Evolutionary conservation across 2,888 invertebrate genomes (phyloP).

Genomic region (Helicoverpa assulta): DNA sequence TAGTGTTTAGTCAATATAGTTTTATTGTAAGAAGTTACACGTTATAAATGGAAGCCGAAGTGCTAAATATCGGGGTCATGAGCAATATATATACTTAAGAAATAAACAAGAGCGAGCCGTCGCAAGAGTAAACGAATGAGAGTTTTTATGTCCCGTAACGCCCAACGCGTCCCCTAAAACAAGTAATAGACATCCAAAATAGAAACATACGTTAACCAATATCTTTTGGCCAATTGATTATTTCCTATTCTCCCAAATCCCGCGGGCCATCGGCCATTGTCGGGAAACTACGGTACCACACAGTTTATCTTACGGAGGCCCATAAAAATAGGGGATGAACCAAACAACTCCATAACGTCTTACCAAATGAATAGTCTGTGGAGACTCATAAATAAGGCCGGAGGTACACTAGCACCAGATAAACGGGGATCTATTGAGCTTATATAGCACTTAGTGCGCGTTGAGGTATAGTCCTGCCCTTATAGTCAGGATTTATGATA

Average conservation of each 20-base stretch:
- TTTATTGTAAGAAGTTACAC: too few relatives aligned
- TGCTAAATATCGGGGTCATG: too few relatives aligned
- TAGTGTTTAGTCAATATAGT: too few relatives aligned
- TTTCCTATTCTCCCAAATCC: constrained; percentile 46
- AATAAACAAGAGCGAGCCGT: too few relatives aligned
- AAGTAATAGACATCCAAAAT: constrained; percentile 19
- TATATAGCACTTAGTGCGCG: constrained; percentile 82
- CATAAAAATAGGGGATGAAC: constrained; percentile 76
- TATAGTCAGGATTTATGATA: constrained; percentile 76
- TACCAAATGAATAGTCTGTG: constrained; percentile 81
- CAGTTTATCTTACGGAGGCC: constrained; percentile 69
- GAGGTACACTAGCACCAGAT: constrained; percentile 80
- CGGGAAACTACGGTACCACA: constrained; percentile 52
- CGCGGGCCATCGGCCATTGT: constrained; percentile 49
- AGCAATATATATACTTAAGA: too few relatives aligned
- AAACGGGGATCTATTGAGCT: constrained; percentile 85
- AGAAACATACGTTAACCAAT: constrained; percentile 48
- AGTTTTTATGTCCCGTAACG: constrained; percentile 23
- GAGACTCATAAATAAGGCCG: constrained; percentile 81
- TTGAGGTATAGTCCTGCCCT: constrained; percentile 74
- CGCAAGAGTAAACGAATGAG: constrained; percentile 19
- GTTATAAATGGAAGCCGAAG: too few relatives aligned
- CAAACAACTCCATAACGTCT: constrained; percentile 80
- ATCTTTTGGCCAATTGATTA: constrained; percentile 53
- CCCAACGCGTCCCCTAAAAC: constrained; percentile 5